phyloP scores from a whole-genome alignment of 2,113 vertebrate genomes.

The Oncorhynchus mykiss region DNA sequence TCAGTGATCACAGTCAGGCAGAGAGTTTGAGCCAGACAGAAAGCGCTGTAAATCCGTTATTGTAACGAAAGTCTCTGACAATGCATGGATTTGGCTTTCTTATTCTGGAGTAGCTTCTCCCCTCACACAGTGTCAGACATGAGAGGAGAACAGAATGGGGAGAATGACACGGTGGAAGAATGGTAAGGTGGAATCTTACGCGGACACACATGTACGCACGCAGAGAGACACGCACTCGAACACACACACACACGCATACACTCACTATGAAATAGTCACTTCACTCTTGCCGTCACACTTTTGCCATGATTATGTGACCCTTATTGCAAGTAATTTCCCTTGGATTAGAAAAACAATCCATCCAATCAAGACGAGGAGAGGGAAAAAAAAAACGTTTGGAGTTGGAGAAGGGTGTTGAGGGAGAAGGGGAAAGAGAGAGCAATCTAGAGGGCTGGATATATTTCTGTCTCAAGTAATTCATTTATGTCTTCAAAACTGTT shows the following conservation, averaged over 20 bases:
- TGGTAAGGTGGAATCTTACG: conserved; percentile 11
- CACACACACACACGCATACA: conserved; percentile 2
- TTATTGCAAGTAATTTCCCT: conserved; percentile 72
- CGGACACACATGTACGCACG: conserved; percentile 2
- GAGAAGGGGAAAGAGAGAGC: conserved; percentile 46
- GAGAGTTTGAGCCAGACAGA: neutral
- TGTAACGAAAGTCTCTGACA: neutral
- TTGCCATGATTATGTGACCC: conserved; percentile 61
- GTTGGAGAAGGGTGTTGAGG: conserved; percentile 68
- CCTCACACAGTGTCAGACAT: neutral
- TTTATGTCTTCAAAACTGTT: conserved; percentile 79
- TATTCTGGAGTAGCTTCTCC: neutral
- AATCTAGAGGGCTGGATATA: conserved; percentile 64
- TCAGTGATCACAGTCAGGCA: neutral
- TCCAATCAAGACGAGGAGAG: conserved; percentile 67
- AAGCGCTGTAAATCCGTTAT: neutral
- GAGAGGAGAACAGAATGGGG: neutral
- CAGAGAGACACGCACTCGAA: conserved; percentile 1
- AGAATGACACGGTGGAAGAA: neutral
- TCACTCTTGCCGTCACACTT: conserved; percentile 47
- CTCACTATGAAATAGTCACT: conserved; percentile 37
- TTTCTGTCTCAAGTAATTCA: conserved; percentile 79
- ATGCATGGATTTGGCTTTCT: neutral
- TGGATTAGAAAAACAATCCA: conserved; percentile 80
- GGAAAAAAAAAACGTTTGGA: conserved; percentile 54